Conservation (phyloP, 1,140 invertebrate genomes). For the Drosophila subobscura region DNA sequence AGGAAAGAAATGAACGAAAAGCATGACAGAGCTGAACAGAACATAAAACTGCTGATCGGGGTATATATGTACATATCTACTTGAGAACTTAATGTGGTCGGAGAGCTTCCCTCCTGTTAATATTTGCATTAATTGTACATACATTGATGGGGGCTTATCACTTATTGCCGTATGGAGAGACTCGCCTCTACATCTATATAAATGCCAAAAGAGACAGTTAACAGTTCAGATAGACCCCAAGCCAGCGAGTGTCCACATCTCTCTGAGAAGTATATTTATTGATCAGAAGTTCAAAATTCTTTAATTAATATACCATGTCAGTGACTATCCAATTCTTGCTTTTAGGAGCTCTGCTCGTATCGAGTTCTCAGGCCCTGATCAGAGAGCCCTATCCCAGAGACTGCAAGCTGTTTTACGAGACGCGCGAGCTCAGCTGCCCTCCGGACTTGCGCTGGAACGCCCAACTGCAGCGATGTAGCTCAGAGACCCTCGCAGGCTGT, state of each 20-base stretch:
- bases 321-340: slow-evolving; percentile 10
- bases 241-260: neutral
- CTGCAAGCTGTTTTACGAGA: slow-evolving; percentile 40
- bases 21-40: neutral
- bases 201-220: too few relatives aligned
- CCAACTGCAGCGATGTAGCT: slow-evolving; percentile 27
- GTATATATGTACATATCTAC: neutral
- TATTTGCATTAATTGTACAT: neutral
- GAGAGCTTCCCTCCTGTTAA: neutral
- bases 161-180: too few relatives aligned
- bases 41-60: too few relatives aligned
- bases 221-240: too few relatives aligned
- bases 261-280: neutral
- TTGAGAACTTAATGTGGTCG: neutral
- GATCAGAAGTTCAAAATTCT: neutral
- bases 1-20: neutral
- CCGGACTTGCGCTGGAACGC: slow-evolving; percentile 37
- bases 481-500: slow-evolving; percentile 3
- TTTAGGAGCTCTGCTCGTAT: neutral
- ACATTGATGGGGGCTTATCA: too few relatives aligned
- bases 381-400: slow-evolving; percentile 28
- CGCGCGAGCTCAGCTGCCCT: slow-evolving; percentile 24
- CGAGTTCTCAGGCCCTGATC: slow-evolving; percentile 1
- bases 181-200: too few relatives aligned
- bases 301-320: neutral